Percentiles rank a stretch among this genome's conserved stretches.
Evolutionary conservation across 2,888 invertebrate species (phyloP).

Genomic region (Chaetogeoica ovagalla): DNA sequence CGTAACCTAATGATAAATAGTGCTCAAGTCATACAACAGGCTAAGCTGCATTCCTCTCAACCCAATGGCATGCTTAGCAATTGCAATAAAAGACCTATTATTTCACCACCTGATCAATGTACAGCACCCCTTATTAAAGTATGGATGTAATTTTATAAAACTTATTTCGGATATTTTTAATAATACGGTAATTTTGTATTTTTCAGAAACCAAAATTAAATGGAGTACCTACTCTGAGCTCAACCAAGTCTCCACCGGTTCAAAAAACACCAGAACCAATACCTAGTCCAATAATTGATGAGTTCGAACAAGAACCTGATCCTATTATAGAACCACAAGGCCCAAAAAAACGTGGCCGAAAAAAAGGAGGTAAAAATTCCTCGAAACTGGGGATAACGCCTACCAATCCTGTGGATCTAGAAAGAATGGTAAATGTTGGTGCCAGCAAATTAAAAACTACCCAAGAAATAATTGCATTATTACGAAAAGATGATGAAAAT

Average conservation of each 20-base stretch:
- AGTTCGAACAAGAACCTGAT: slow-evolving; percentile 52
- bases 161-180: neutral
- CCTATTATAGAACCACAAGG: slow-evolving; percentile 54
- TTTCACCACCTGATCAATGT: slow-evolving; percentile 51
- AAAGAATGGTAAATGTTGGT: slow-evolving; percentile 46
- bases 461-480: slow-evolving; percentile 63
- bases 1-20: slow-evolving; percentile 74
- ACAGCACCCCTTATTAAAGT: slow-evolving; percentile 45
- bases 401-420: slow-evolving; percentile 51
- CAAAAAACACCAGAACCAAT: slow-evolving; percentile 47
- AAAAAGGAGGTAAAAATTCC: slow-evolving; percentile 61
- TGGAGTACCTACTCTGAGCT: slow-evolving; percentile 40
- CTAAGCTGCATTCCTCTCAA: slow-evolving; percentile 52
- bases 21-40: slow-evolving; percentile 41
- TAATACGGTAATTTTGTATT: neutral
- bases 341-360: slow-evolving; percentile 65
- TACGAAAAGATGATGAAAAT: slow-evolving; percentile 48
- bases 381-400: slow-evolving; percentile 63
- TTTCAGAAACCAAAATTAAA: slow-evolving; percentile 51
- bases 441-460: slow-evolving; percentile 67
- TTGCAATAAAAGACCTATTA: slow-evolving; percentile 44
- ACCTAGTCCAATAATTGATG: slow-evolving; percentile 44
- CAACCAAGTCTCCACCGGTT: slow-evolving; percentile 41
- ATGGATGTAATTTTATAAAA: slow-evolving; percentile 1
- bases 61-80: slow-evolving; percentile 54